These are phyloP conservation scores for Pandion haliaetus DNA, from an alignment of 2,113 vertebrate genomes.

Conservation along the genomic window DNA sequence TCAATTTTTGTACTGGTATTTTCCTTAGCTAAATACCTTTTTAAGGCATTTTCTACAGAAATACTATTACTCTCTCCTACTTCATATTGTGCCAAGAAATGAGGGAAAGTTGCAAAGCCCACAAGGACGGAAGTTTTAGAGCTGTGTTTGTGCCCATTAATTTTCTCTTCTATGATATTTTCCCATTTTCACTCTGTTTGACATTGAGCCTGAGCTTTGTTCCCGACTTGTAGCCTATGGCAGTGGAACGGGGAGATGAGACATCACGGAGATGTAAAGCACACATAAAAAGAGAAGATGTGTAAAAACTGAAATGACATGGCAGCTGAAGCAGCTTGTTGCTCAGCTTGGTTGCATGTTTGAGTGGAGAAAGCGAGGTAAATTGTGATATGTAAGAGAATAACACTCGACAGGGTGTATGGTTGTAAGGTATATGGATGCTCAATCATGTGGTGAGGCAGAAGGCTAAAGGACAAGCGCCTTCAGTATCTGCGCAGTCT, in stretches of 20 bases:
- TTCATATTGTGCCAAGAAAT: not conserved
- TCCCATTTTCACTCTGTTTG: conserved; percentile 57
- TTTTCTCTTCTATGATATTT: conserved; percentile 49
- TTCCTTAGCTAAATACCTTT: not conserved
- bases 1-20: not conserved
- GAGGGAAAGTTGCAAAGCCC: conserved; percentile 20
- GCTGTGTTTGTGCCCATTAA: conserved; percentile 50
- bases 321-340: conserved; percentile 74
- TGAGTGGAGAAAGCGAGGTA: conserved; percentile 69
- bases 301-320: conserved; percentile 77
- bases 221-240: conserved; percentile 73
- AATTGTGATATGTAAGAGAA: conserved; percentile 74
- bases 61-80: not conserved
- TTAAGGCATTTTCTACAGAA: not conserved
- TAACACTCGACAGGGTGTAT: conserved; percentile 73
- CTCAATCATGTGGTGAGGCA: conserved; percentile 65
- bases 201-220: conserved; percentile 58
- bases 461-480: conserved; percentile 75
- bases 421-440: conserved; percentile 58
- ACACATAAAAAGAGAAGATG: conserved; percentile 66
- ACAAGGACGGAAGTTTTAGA: conserved; percentile 19
- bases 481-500: conserved; percentile 56
- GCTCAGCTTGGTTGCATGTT: conserved; percentile 69
- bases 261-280: conserved; percentile 54
- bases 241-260: conserved; percentile 61